phyloP scores from a whole-genome alignment of 2,888 invertebrate species.

The Caprella mutica region DNA sequence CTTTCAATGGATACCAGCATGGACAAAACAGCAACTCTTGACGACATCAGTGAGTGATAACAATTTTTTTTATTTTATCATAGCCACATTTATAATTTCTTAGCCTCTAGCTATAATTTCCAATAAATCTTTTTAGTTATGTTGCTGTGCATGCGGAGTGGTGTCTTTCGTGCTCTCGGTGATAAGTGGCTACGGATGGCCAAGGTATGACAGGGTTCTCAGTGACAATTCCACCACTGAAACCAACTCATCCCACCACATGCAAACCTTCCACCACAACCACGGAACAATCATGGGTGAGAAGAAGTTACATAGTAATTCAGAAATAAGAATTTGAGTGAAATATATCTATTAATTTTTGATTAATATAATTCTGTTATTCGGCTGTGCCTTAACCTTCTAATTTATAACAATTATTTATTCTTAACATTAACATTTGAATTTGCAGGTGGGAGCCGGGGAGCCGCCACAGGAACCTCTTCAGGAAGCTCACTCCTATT shows the following conservation, averaged over 20 bases:
- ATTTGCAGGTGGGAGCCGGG: slow-evolving; percentile 3
- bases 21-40: slow-evolving; percentile 33
- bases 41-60: slow-evolving; percentile 29
- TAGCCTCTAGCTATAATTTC: no score
- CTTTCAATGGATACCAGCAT: slow-evolving; percentile 33
- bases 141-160: slow-evolving; percentile 34
- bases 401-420: no score
- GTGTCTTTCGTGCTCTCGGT: slow-evolving; percentile 33
- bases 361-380: no score
- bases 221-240: slow-evolving; percentile 33
- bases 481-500: slow-evolving; percentile 19
- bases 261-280: slow-evolving; percentile 33
- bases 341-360: no score
- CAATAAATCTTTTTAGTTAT: slow-evolving; percentile 31
- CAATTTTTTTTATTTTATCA: no score
- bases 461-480: slow-evolving; percentile 12
- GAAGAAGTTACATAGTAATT: no score
- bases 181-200: slow-evolving; percentile 33
- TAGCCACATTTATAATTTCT: no score
- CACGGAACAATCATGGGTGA: slow-evolving; percentile 13
- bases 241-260: slow-evolving; percentile 33
- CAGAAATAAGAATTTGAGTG: no score
- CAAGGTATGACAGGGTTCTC: slow-evolving; percentile 33
- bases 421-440: no score
- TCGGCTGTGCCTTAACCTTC: no score